Evolutionary conservation across 1,140 invertebrate genomes (phyloP).

Genomic region (Macrobrachium nipponense): DNA sequence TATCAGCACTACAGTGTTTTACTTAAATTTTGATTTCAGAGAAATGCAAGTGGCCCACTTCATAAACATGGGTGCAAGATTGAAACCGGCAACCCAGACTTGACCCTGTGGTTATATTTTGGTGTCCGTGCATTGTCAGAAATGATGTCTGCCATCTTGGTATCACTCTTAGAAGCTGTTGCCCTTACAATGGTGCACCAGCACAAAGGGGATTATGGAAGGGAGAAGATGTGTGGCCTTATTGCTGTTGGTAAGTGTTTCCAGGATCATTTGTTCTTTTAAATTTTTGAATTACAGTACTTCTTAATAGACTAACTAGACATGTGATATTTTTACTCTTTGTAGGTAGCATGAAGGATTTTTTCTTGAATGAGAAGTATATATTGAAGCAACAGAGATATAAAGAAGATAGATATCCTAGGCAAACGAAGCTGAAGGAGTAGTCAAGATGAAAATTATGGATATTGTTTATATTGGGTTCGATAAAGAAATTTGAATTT

Average conservation of each 20-base stretch:
- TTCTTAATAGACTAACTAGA: too few relatives aligned
- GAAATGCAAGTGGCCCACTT: conserved; percentile 39
- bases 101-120: conserved; percentile 80
- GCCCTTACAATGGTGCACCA: conserved; percentile 84
- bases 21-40: conserved; percentile 1
- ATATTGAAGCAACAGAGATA: too few relatives aligned
- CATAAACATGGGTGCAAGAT: conserved; percentile 28
- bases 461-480: too few relatives aligned
- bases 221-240: conserved; percentile 82
- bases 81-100: conserved; percentile 72
- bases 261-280: background rate
- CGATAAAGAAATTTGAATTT: too few relatives aligned
- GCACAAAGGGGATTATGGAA: conserved; percentile 82
- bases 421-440: too few relatives aligned
- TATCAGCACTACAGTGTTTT: background rate
- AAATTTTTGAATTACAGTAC: too few relatives aligned
- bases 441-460: too few relatives aligned
- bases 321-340: too few relatives aligned
- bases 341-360: too few relatives aligned
- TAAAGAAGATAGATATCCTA: too few relatives aligned
- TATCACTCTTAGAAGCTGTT: conserved; percentile 80
- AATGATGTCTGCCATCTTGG: conserved; percentile 79
- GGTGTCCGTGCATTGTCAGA: conserved; percentile 77
- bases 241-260: conserved; percentile 77
- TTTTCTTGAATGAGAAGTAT: too few relatives aligned